Percentiles rank a stretch among this genome's conserved stretches.
Conservation (phyloP, 2,888 invertebrate species). For the Abrostola triplasia region DNA sequence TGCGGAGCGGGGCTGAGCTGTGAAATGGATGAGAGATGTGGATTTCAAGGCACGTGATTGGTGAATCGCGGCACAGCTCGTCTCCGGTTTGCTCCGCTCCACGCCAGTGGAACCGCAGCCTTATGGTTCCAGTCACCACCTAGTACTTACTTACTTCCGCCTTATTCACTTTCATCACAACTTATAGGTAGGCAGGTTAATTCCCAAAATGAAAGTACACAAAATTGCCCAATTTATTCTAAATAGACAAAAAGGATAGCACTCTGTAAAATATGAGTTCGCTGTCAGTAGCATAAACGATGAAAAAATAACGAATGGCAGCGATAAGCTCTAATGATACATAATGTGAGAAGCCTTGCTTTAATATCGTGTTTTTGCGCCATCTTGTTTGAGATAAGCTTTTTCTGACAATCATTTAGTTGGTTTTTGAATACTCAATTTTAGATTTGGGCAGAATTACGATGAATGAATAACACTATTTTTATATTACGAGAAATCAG, state of each 20-base stretch:
- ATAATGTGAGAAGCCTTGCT: slow-evolving; percentile 24
- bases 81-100: too few relatives aligned
- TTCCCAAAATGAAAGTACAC: too few relatives aligned
- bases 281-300: slow-evolving; percentile 33
- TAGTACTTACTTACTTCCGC: too few relatives aligned
- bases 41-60: too few relatives aligned
- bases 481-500: background rate
- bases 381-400: slow-evolving; percentile 16
- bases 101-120: too few relatives aligned
- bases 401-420: background rate
- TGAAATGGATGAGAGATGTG: too few relatives aligned
- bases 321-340: slow-evolving; percentile 22
- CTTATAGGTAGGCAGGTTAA: too few relatives aligned
- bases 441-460: background rate
- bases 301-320: slow-evolving; percentile 41
- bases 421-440: background rate
- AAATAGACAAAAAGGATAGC: background rate
- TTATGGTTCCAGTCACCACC: too few relatives aligned
- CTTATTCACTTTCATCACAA: too few relatives aligned
- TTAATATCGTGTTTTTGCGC: slow-evolving; percentile 25
- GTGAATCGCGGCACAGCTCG: too few relatives aligned
- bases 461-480: background rate
- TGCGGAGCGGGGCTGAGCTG: too few relatives aligned
- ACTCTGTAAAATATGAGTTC: slow-evolving; percentile 6
- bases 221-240: too few relatives aligned